Conservation (phyloP, 2,888 invertebrate genomes). For the Pinctada fucata region DNA sequence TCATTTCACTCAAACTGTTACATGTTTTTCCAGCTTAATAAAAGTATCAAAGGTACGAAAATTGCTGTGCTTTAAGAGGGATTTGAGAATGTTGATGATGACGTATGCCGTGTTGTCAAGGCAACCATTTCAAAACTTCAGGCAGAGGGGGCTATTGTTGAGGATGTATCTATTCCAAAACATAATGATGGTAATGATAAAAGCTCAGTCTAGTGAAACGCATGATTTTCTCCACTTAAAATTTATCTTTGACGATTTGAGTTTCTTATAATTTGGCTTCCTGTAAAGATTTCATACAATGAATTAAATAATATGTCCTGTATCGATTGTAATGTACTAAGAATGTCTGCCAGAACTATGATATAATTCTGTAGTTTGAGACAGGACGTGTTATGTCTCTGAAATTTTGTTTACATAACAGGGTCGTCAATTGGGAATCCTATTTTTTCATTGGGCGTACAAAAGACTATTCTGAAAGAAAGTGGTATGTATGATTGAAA, state of each 20-base stretch:
- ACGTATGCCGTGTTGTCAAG: constrained; percentile 57
- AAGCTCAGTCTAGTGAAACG: neutral
- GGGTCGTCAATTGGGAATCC: constrained; percentile 50
- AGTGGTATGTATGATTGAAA: neutral
- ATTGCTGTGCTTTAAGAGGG: constrained; percentile 71
- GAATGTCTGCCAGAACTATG: no score
- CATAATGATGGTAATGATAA: constrained; percentile 60
- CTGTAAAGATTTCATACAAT: no score
- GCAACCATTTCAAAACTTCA: constrained; percentile 51
- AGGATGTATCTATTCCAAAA: constrained; percentile 65
- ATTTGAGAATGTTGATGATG: constrained; percentile 59
- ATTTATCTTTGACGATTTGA: no score
- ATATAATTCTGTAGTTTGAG: no score
- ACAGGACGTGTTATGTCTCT: no score
- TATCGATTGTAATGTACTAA: no score
- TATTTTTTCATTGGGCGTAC: constrained; percentile 46
- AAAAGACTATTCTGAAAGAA: constrained; percentile 24
- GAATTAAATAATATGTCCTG: no score
- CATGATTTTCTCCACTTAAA: neutral
- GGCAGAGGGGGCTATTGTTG: constrained; percentile 55
- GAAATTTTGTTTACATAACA: constrained; percentile 1
- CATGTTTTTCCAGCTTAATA: constrained; percentile 51
- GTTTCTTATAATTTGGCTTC: no score
- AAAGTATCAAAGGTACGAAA: constrained; percentile 54
- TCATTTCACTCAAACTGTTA: neutral